phyloP scores from a whole-genome alignment of 2,888 invertebrate genomes.

The Nipponacmea schrenckii region DNA sequence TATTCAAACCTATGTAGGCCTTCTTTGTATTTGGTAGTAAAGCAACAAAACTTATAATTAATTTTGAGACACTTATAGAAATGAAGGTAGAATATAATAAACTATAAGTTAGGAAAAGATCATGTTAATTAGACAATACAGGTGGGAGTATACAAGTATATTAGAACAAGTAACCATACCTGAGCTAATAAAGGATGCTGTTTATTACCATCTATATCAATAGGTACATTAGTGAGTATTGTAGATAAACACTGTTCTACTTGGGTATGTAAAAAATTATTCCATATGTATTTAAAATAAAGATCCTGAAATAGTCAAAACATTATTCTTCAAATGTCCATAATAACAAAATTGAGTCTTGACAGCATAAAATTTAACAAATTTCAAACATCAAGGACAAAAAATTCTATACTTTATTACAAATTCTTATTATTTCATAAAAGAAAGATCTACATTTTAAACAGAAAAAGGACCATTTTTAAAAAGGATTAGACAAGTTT shows the following conservation, averaged over 20 bases:
- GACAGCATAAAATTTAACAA: too few relatives aligned
- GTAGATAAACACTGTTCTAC: conserved; percentile 81
- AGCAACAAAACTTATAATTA: conserved; percentile 73
- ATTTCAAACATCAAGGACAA: too few relatives aligned
- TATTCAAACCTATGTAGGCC: conserved; percentile 82
- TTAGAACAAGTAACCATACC: conserved; percentile 48
- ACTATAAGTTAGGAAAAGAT: background rate
- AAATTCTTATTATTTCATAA: too few relatives aligned
- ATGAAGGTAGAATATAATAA: background rate
- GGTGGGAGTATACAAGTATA: background rate
- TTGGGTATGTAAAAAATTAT: conserved; percentile 95
- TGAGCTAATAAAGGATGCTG: conserved; percentile 62
- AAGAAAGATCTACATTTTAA: too few relatives aligned
- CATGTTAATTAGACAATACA: background rate
- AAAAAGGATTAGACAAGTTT: too few relatives aligned
- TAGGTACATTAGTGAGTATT: conserved; percentile 72
- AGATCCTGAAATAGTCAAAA: conserved; percentile 77
- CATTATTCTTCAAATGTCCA: background rate
- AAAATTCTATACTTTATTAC: too few relatives aligned
- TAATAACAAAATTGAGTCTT: too few relatives aligned
- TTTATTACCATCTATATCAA: conserved; percentile 55
- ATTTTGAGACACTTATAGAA: background rate
- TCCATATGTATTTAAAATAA: conserved; percentile 90
- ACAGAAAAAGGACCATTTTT: too few relatives aligned
- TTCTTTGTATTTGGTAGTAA: conserved; percentile 81